These are phyloP conservation scores for Anoplopoma fimbria DNA, from an alignment of 2,113 vertebrate genomes.

Conservation along the genomic window DNA sequence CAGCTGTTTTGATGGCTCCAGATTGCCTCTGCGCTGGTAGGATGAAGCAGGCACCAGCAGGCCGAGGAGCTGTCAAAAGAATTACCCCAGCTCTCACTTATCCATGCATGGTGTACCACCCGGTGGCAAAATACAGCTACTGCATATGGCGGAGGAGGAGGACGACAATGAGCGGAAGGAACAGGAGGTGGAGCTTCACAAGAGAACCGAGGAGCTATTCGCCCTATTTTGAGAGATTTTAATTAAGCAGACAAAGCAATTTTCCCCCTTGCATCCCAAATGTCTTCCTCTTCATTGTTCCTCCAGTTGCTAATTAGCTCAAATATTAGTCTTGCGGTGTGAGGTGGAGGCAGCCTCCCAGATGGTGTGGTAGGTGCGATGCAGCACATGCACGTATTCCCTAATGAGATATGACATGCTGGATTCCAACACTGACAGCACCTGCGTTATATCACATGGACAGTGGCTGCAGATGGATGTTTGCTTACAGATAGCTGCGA, in stretches of 20 bases:
- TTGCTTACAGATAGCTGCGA: conserved; percentile 9
- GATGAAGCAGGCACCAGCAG: conserved; percentile 81
- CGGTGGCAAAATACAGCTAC: conserved; percentile 90
- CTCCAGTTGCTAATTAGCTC: conserved; percentile 80
- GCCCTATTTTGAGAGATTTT: conserved; percentile 77
- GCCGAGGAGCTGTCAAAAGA: conserved; percentile 78
- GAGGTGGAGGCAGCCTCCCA: conserved; percentile 72
- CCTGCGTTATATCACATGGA: conserved; percentile 43
- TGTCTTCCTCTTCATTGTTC: conserved; percentile 78
- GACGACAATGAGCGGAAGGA: conserved; percentile 48
- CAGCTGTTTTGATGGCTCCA: conserved; percentile 83
- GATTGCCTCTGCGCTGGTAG: conserved; percentile 81
- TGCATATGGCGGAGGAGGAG: conserved; percentile 81
- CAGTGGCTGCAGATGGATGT: conserved; percentile 35
- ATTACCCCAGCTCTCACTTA: conserved; percentile 85
- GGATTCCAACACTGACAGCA: conserved; percentile 47
- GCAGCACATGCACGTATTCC: conserved; percentile 61
- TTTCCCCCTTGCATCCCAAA: conserved; percentile 74
- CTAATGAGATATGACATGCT: conserved; percentile 76
- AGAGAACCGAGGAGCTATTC: conserved; percentile 62
- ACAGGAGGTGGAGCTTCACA: conserved; percentile 61
- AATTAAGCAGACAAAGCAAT: conserved; percentile 83
- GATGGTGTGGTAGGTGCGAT: conserved; percentile 72
- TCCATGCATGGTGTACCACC: conserved; percentile 90
- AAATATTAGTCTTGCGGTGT: conserved; percentile 75